A percentile compares a stretch with the other conserved stretches of the same genome.
Conservation (phyloP, 2,888 invertebrate species). For the Stomorhina lunata region DNA sequence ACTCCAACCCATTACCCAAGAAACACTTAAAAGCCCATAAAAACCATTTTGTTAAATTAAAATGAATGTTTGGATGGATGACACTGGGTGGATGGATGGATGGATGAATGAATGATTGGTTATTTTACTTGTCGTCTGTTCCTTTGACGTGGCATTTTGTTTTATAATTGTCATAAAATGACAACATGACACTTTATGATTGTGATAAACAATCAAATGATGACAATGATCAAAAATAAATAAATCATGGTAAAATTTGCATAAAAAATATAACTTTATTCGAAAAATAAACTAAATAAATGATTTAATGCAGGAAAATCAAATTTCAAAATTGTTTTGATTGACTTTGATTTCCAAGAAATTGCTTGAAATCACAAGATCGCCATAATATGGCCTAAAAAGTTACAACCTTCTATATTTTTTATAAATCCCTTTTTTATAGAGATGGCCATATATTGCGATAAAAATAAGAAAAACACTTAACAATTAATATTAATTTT, state of each 20-base stretch:
- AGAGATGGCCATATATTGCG: no score
- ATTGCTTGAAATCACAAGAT: no score
- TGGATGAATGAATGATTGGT: not conserved
- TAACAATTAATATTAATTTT: no score
- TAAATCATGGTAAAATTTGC: slow-evolving; percentile 41
- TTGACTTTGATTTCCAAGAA: no score
- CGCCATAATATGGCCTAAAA: no score
- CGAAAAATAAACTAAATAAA: no score
- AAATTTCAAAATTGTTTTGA: no score
- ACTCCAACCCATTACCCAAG: not conserved
- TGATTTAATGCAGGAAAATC: no score
- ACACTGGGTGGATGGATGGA: not conserved
- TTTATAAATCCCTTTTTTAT: no score
- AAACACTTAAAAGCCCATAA: slow-evolving; percentile 37
- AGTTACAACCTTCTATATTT: no score
- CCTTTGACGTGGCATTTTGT: slow-evolving; percentile 11
- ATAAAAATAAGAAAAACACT: no score
- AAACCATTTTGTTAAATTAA: slow-evolving; percentile 4
- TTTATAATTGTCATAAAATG: slow-evolving; percentile 64
- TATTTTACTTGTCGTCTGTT: not conserved
- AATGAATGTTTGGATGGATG: not conserved
- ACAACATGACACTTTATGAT: slow-evolving; percentile 68
- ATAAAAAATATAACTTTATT: not conserved
- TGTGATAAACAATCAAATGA: slow-evolving; percentile 53
- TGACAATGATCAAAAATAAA: slow-evolving; percentile 54